Conservation (phyloP, 1,140 invertebrate genomes). For the Prorops nasuta region DNA sequence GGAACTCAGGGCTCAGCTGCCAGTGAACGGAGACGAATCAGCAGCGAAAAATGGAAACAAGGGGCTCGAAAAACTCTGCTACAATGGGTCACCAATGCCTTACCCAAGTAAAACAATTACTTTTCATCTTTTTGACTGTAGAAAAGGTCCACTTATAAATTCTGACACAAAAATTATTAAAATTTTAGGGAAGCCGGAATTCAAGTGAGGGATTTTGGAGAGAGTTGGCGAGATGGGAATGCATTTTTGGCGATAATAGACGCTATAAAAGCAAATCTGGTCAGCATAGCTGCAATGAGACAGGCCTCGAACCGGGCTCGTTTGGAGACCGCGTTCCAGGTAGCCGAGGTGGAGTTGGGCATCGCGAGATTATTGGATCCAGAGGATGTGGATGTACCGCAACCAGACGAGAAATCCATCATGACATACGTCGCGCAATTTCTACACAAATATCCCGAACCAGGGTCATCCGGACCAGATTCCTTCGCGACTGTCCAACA, state of each 20-base stretch:
- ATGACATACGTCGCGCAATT: slow-evolving; percentile 99
- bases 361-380: slow-evolving; percentile 91
- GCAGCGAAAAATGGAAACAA: slow-evolving; percentile 75
- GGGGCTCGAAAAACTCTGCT: slow-evolving; percentile 89
- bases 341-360: slow-evolving; percentile 89
- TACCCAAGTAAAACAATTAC: too few species aligned
- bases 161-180: background rate
- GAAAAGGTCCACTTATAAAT: too few species aligned
- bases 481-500: slow-evolving; percentile 74
- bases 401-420: slow-evolving; percentile 97
- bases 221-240: slow-evolving; percentile 94
- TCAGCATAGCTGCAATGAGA: slow-evolving; percentile 81
- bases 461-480: slow-evolving; percentile 66
- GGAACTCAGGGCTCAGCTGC: slow-evolving; percentile 66
- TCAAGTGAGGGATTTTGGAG: slow-evolving; percentile 91
- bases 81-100: slow-evolving; percentile 90
- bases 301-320: slow-evolving; percentile 77
- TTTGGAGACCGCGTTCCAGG: slow-evolving; percentile 89
- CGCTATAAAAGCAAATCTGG: slow-evolving; percentile 88
- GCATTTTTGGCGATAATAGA: slow-evolving; percentile 96
- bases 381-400: slow-evolving; percentile 95
- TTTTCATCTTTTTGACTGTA: too few species aligned
- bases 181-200: slow-evolving; percentile 76
- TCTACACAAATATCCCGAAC: slow-evolving; percentile 90
- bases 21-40: slow-evolving; percentile 50